Base-by-base conservation (phyloP, 2,113 vertebrate genomes). In the Heterotilapia buettikoferi region DNA sequence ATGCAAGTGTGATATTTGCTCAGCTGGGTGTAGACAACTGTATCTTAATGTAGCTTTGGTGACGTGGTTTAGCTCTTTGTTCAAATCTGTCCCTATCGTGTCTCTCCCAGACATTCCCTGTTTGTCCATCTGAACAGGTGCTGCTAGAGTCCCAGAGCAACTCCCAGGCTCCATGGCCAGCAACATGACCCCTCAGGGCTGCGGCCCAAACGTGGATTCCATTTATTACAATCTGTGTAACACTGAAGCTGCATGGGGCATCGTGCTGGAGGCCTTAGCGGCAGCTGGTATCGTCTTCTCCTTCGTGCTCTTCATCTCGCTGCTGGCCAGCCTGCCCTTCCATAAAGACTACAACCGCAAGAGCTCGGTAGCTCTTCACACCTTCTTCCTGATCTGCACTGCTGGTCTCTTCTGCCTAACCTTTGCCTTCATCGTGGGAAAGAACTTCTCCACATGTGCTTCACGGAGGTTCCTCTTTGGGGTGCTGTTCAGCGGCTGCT, bases 401-500 rank as follows among this genome's bases (percentile, higher is more conserved):
- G 85, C 96, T 0, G 99, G 98, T 33, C 98, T 99, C 52, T 99
- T 99, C 90, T 96, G 97, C 92, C 96, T 99, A 2, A 97, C 98
- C 1, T 99, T 99, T 0, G 97, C 97, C 90, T 99, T 98, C 87
- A 96, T 99, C 1, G 97, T 99, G 53, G 97, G 96, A 40, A 94
- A 95, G 0, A 83, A 98, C 93, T 99, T 98, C 79, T 86, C 98
- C 86, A 99, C 98, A 4, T 99, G 99, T 9, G 50, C 97, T 16
- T 98, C 98, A 0, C 97, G 99, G 2, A 96, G 98, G 61, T 99
- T 99, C 93, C 97, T 99, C 68, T 99, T 99, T 0, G 99, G 99
- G 0, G 97, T 99, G 47, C 93, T 99, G 54, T 99, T 99, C 0
- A 96, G 89, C 6, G 96, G 98, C 86, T 99, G 98, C 96, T 99